Percentiles rank a stretch among this genome's conserved stretches.
These are phyloP conservation scores for Drosophila kohkoa DNA, from an alignment of 1,140 invertebrate species.

Conservation along the genomic window DNA sequence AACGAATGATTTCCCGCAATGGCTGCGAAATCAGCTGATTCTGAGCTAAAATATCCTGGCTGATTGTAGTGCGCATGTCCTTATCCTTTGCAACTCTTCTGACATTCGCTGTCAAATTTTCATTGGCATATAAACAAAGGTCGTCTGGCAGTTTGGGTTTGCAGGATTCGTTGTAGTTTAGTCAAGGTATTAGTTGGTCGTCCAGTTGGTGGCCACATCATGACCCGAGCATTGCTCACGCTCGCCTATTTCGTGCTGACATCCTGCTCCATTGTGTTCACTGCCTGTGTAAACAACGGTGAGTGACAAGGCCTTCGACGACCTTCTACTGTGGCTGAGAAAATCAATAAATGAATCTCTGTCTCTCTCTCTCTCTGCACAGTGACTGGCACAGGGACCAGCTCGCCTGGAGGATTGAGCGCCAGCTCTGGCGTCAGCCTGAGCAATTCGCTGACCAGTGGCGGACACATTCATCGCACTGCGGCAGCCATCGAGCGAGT, in stretches of 20 bases:
- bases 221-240: slow-evolving; percentile 63
- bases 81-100: slow-evolving; percentile 15
- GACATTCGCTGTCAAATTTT: slow-evolving; percentile 42
- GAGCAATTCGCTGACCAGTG: slow-evolving; percentile 67
- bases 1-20: no score
- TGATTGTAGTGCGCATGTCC: slow-evolving; percentile 55
- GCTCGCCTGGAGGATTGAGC: slow-evolving; percentile 84
- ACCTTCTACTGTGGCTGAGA: slow-evolving; percentile 47
- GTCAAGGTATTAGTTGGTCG: background rate
- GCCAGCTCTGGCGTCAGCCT: slow-evolving; percentile 26
- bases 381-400: slow-evolving; percentile 85
- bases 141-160: background rate
- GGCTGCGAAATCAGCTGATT: background rate
- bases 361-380: background rate
- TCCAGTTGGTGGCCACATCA: slow-evolving; percentile 39
- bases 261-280: slow-evolving; percentile 72
- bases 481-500: slow-evolving; percentile 89
- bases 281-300: slow-evolving; percentile 75
- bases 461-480: slow-evolving; percentile 88
- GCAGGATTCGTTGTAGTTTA: slow-evolving; percentile 10
- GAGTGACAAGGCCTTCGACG: slow-evolving; percentile 1
- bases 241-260: slow-evolving; percentile 70
- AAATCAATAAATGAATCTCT: slow-evolving; percentile 70
- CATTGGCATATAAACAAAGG: slow-evolving; percentile 39
- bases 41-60: background rate